Evolutionary conservation across 1,140 invertebrate species (phyloP), one percentile per base, ranked within the genome.

Genomic region (Halyomorpha halys): DNA sequence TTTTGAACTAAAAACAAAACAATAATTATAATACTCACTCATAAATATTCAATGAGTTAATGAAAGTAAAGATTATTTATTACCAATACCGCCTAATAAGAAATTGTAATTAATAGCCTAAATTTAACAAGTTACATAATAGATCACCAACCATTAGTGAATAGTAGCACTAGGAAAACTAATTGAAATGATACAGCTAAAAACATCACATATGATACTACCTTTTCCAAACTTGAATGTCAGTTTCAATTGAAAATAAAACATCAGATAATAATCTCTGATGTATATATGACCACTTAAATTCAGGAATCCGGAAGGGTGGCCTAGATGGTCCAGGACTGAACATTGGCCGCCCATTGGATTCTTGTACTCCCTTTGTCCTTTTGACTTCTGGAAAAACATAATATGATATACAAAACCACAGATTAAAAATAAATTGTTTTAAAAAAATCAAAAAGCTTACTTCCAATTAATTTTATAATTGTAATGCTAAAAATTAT

Each of bases 231-330:
- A 90, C 89, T 82, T 98, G 93, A 70, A 99, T 93, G 73, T 99
- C 97, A 16, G 91, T 94, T 78, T 99, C 97, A 25, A 99, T 79
- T 0, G 94, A 96, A 76, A 95, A 97, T 13, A 99, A 79, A 21
- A 99, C 87, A 79, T 99, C 97, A 15, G 94, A 96, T 2, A 99
- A 79, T 64, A 99, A 78, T 68, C 94, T 81, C 76, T 99, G 94
- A 78, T 99, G 97, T 69, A 99, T 94, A 74, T 94, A 91, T 5
- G 97, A 99, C 97, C 97, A 99, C 70, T 95, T 89, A 77, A 99
- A 99, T 78, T 99, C 97, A 34, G 97, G 97, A 75, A 99, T 99
- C 69, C 97, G 84, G 78, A 99, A 99, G 0, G 96, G 94, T 23
- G 96, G 95, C 69, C 93, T 83, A 19, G 94, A 90, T 16, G 94